These are phyloP conservation scores for Pristis pectinata DNA, from an alignment of 2,797 vertebrate species.

Conservation along the genomic window DNA sequence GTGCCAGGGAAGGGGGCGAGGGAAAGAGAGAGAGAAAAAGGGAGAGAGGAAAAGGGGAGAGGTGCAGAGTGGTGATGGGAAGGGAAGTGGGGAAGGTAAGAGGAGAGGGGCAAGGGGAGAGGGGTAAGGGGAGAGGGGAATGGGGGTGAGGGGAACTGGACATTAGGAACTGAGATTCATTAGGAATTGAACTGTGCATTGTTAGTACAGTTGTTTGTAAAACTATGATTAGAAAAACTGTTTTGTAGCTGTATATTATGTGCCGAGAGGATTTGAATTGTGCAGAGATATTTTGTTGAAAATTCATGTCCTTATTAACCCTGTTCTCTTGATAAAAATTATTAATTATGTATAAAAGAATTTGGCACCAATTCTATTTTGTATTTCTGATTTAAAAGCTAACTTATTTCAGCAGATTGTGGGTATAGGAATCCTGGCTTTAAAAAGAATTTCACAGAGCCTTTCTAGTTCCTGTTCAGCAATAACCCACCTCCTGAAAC, in stretches of 20 bases:
- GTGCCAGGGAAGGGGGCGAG: no score
- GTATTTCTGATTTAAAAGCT: no score
- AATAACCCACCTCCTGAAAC: background rate
- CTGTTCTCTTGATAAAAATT: no score
- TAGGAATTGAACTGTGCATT: no score
- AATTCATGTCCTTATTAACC: no score
- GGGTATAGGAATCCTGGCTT: no score
- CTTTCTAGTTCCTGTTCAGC: background rate
- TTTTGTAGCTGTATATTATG: background rate
- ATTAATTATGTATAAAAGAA: background rate
- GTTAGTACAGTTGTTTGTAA: background rate
- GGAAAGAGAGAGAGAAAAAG: background rate
- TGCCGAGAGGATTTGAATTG: background rate
- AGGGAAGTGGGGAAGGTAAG: background rate
- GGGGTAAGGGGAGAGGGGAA: background rate
- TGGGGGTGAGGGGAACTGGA: background rate
- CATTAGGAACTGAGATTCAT: no score
- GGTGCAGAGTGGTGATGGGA: no score
- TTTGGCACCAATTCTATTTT: background rate
- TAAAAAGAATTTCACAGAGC: background rate
- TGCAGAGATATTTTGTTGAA: background rate
- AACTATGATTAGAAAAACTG: background rate
- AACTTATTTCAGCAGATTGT: no score
- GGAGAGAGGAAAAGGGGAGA: background rate
- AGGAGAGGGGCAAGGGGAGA: background rate